A percentile compares a stretch with the other conserved stretches of the same genome.
These are phyloP conservation scores for Sander lucioperca DNA, from an alignment of 2,113 vertebrate species.

Conservation along the genomic window DNA sequence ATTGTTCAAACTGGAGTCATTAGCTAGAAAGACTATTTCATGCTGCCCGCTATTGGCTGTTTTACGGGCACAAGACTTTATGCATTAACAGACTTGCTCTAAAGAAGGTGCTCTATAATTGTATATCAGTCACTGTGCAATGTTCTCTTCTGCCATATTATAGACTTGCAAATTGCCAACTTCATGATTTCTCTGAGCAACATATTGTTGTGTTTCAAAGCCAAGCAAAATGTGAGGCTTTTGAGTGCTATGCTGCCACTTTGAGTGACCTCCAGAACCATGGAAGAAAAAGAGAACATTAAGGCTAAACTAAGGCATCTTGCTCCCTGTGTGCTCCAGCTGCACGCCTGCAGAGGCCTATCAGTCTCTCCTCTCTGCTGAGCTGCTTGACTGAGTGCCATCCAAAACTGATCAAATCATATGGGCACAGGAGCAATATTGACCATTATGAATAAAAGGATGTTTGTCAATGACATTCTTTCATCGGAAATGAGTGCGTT, in stretches of 20 bases:
- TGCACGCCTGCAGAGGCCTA: too few relatives aligned
- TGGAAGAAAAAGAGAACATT: slow-evolving; percentile 26
- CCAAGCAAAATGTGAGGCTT: not conserved
- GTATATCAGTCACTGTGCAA: slow-evolving; percentile 49
- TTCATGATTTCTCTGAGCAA: slow-evolving; percentile 15
- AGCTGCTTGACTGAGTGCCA: too few relatives aligned
- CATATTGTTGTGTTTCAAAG: slow-evolving; percentile 9
- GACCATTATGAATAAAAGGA: too few relatives aligned
- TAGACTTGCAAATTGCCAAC: slow-evolving; percentile 27
- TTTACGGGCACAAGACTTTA: slow-evolving; percentile 22
- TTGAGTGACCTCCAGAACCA: slow-evolving; percentile 22
- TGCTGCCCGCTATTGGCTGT: slow-evolving; percentile 31
- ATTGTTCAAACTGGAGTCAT: slow-evolving; percentile 68
- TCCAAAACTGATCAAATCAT: too few relatives aligned
- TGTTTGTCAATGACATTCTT: too few relatives aligned
- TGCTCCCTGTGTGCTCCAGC: too few relatives aligned
- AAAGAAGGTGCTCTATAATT: slow-evolving; percentile 63
- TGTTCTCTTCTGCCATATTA: slow-evolving; percentile 1
- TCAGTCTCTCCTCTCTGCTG: too few relatives aligned
- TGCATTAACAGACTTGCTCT: slow-evolving; percentile 9
- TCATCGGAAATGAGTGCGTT: too few relatives aligned
- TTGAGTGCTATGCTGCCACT: not conserved
- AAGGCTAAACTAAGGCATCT: slow-evolving; percentile 39
- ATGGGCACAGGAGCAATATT: too few relatives aligned
- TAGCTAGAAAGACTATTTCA: slow-evolving; percentile 60